Conservation (phyloP, 2,888 invertebrate species). For the Phortica okadai region DNA sequence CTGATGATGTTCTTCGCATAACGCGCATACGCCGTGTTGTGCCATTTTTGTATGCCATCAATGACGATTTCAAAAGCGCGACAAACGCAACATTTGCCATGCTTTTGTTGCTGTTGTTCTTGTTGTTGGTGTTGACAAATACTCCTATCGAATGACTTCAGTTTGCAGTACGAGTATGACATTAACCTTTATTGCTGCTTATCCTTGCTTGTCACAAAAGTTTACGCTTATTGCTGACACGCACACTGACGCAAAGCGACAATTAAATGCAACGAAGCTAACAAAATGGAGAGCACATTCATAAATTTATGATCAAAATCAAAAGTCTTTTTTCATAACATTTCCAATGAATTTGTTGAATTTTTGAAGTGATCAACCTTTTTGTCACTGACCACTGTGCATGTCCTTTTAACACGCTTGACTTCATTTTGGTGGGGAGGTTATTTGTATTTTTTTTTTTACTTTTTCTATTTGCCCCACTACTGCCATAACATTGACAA, state of each 20-base stretch:
- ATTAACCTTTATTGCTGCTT: slow-evolving; percentile 74
- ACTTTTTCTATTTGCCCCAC: neutral
- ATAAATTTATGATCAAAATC: neutral
- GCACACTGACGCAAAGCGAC: slow-evolving; percentile 47
- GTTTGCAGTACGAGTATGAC: slow-evolving; percentile 57
- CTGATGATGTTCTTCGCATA: slow-evolving; percentile 40
- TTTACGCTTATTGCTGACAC: slow-evolving; percentile 39
- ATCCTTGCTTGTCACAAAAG: slow-evolving; percentile 55
- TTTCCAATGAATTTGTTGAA: neutral
- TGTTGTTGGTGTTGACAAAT: slow-evolving; percentile 32
- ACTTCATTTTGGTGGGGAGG: neutral
- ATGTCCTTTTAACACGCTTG: neutral
- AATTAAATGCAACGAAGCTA: neutral
- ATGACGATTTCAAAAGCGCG: neutral
- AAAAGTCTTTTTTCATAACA: neutral
- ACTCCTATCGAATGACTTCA: slow-evolving; percentile 17
- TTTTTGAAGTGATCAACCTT: neutral
- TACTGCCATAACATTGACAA: too few relatives aligned
- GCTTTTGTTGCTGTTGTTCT: slow-evolving; percentile 35
- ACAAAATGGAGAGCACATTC: slow-evolving; percentile 43
- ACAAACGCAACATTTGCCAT: neutral
- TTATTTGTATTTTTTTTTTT: neutral
- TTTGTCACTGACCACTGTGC: neutral
- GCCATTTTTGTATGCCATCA: slow-evolving; percentile 17
- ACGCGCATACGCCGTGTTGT: slow-evolving; percentile 14